A percentile compares a stretch with the other conserved stretches of the same genome.
Evolutionary conservation across 2,797 vertebrate species (phyloP).

Genomic region (Characodon lateralis): DNA sequence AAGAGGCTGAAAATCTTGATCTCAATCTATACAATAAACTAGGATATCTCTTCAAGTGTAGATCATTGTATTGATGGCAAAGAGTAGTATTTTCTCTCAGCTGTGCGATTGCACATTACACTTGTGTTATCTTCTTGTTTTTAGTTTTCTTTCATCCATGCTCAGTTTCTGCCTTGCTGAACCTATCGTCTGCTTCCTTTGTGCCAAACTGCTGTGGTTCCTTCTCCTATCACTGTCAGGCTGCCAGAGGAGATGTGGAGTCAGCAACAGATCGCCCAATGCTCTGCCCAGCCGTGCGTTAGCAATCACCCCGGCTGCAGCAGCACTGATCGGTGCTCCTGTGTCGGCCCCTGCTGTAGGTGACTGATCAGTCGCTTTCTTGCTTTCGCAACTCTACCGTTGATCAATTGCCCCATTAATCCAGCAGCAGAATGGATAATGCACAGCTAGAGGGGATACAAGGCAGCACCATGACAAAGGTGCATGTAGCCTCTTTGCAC

Average conservation of each 20-base stretch:
- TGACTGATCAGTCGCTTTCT: conserved; percentile 70
- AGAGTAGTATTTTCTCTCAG: conserved; percentile 35
- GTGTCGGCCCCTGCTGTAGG: conserved; percentile 62
- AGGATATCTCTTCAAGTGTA: conserved; percentile 47
- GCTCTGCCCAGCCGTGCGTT: conserved; percentile 51
- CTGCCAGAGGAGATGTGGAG: conserved; percentile 50
- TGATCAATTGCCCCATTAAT: conserved; percentile 81
- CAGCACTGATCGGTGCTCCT: conserved; percentile 61
- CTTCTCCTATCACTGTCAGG: conserved; percentile 59
- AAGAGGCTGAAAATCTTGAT: conserved; percentile 35
- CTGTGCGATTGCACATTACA: conserved; percentile 59
- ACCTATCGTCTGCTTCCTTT: conserved; percentile 33
- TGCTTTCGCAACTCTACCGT: conserved; percentile 67
- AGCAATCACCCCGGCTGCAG: conserved; percentile 66
- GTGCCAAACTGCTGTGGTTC: conserved; percentile 15
- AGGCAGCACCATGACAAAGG: conserved; percentile 36
- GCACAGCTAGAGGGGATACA: conserved; percentile 55
- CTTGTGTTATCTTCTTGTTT: conserved; percentile 39
- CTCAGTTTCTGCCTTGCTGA: conserved; percentile 65
- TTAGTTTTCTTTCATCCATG: conserved; percentile 35
- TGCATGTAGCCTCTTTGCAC: conserved; percentile 46
- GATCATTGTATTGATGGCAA: conserved; percentile 44
- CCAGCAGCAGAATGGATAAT: conserved; percentile 68
- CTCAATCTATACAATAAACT: conserved; percentile 46
- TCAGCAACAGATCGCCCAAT: conserved; percentile 19